These are phyloP conservation scores for Rachycentron canadum DNA, from an alignment of 2,797 vertebrate genomes.

Conservation along the genomic window DNA sequence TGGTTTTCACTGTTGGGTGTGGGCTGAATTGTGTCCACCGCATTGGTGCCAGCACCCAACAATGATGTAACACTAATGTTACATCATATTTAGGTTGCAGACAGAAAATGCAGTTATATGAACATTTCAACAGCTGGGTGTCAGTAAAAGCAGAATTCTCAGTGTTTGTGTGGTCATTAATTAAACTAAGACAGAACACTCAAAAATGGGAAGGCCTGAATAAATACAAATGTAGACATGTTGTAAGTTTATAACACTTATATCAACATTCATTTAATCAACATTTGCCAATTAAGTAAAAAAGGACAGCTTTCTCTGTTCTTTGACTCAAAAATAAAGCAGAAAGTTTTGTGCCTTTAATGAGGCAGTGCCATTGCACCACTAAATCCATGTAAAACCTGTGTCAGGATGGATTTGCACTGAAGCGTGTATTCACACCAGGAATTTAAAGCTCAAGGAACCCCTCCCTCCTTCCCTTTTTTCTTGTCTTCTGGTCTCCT, in stretches of 20 bases:
- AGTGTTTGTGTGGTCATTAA: slow-evolving; percentile 18
- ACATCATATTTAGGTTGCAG: slow-evolving; percentile 40
- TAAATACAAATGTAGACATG: slow-evolving; percentile 35
- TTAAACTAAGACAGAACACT: slow-evolving; percentile 18
- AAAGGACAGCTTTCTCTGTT: slow-evolving; percentile 57
- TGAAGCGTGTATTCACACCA: slow-evolving; percentile 75
- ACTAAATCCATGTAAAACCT: slow-evolving; percentile 92
- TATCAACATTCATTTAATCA: slow-evolving; percentile 10
- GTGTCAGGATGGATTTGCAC: slow-evolving; percentile 81
- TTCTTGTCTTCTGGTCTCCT: slow-evolving; percentile 82
- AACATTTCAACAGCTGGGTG: slow-evolving; percentile 1
- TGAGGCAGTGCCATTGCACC: slow-evolving; percentile 91
- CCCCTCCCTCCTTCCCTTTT: slow-evolving; percentile 82
- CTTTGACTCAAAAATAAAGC: slow-evolving; percentile 53
- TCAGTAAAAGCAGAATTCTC: slow-evolving; percentile 24
- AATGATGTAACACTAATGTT: slow-evolving; percentile 41
- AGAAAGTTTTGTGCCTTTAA: slow-evolving; percentile 52
- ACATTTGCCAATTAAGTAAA: slow-evolving; percentile 20
- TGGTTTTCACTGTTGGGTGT: slow-evolving; percentile 36
- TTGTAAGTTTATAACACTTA: slow-evolving; percentile 24
- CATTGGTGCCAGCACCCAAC: slow-evolving; percentile 37
- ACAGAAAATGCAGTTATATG: slow-evolving; percentile 4
- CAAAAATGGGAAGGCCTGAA: slow-evolving; percentile 25
- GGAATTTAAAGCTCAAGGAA: slow-evolving; percentile 86
- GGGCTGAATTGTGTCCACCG: slow-evolving; percentile 40